Evolutionary conservation across 2,888 invertebrate genomes (phyloP), one percentile per base, ranked within the genome.

Genomic region (Hirtodrosophila duncani): DNA sequence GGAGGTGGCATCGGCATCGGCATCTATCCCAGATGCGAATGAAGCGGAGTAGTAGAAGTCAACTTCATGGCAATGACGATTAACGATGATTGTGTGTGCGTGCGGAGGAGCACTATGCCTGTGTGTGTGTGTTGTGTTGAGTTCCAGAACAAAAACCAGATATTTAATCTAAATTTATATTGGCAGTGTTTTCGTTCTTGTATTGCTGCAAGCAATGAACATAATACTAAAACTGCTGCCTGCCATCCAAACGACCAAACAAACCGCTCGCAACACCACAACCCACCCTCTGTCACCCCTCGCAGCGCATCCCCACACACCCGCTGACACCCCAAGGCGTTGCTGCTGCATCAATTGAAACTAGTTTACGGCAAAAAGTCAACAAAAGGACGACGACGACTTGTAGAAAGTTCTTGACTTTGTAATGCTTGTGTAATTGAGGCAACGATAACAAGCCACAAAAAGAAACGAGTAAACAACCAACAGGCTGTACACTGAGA

Each of bases 121-220:
- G n/a, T n/a, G 5, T 13, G 11, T 31, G 13, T 20, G 5, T 26
- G 17, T 41, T 23, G 37, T 36, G 17, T 11, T 27, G 8, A 23
- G 53, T 17, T 10, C 23, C 6, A 20, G 38, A 49, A 63, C 44
- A 63, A 49, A 67, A 63, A 44, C 64, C 64, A 43, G 64, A 63
- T 57, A 67, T 52, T 64, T 52, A 45, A 67, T 67, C 63, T 38
- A 63, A 63, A 67, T 67, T 51, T 56, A 31, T 48, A 51, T 51
- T 56, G 67, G 51, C 63, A 56, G 53, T 38, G 38, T 36, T 49
- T 31, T 42, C 14, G 18, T n/a, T n/a, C n/a, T n/a, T n/a, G n/a
- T n/a, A n/a, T n/a, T n/a, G n/a, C n/a, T n/a, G n/a, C n/a, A n/a
- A n/a, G n/a, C n/a, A n/a, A n/a, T n/a, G n/a, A n/a, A n/a, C n/a